Evolutionary conservation across 2,113 vertebrate genomes (phyloP).

Genomic region (Nycticorax nycticorax): DNA sequence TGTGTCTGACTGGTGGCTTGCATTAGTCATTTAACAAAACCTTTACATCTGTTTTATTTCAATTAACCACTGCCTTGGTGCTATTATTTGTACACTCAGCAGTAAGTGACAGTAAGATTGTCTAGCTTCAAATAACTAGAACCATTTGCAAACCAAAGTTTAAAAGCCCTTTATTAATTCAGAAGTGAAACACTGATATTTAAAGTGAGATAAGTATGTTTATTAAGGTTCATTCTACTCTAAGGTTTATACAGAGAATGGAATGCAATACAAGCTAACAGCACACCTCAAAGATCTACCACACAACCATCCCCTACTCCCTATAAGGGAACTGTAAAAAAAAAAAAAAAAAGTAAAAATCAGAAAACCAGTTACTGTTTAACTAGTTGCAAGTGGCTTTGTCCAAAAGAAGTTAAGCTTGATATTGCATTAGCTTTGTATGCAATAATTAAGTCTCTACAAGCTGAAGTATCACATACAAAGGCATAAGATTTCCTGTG

Average conservation of each 20-base stretch:
- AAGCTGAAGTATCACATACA: slow-evolving; percentile 35
- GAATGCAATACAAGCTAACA: slow-evolving; percentile 70
- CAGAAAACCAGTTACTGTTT: slow-evolving; percentile 52
- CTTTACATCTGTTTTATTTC: neutral
- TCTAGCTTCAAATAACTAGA: slow-evolving; percentile 29
- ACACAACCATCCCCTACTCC: slow-evolving; percentile 60
- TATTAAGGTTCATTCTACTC: slow-evolving; percentile 66
- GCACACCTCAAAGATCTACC: slow-evolving; percentile 62
- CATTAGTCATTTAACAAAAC: neutral
- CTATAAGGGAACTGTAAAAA: slow-evolving; percentile 65
- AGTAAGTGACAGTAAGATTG: neutral
- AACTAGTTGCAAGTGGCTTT: slow-evolving; percentile 68
- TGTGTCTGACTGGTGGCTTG: neutral
- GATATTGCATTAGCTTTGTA: slow-evolving; percentile 41
- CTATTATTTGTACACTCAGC: neutral
- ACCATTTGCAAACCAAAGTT: slow-evolving; percentile 4
- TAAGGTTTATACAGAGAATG: slow-evolving; percentile 70
- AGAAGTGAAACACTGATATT: slow-evolving; percentile 61
- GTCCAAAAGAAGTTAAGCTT: slow-evolving; percentile 55
- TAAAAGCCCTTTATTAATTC: slow-evolving; percentile 64
- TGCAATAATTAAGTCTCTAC: slow-evolving; percentile 56
- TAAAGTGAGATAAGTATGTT: slow-evolving; percentile 67
- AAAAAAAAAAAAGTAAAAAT: neutral
- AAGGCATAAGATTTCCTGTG: neutral
- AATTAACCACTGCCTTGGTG: neutral